Conservation (phyloP, 2,888 invertebrate genomes). For the Zelleria hepariella region DNA sequence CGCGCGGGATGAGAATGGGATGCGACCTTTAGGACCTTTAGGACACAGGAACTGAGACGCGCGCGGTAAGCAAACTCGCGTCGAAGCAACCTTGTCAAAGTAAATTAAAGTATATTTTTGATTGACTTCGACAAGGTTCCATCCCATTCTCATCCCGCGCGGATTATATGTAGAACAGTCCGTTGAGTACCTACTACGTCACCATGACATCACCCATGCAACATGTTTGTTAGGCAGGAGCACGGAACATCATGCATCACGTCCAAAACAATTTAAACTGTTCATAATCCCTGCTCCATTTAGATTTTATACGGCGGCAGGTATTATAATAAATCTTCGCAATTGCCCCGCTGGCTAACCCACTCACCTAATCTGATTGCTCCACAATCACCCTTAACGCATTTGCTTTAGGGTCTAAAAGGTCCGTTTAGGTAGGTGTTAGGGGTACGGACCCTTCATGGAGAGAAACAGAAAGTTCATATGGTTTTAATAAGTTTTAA, state of each 20-base stretch:
- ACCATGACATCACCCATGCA: no score
- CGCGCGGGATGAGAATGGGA: no score
- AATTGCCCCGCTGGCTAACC: conserved; percentile 40
- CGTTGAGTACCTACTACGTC: no score
- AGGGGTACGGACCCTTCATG: neutral
- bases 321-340: conserved; percentile 61
- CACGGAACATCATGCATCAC: neutral
- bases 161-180: no score
- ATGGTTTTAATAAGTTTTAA: no score
- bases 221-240: neutral
- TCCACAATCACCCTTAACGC: neutral
- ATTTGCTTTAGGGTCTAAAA: neutral
- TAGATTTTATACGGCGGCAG: conserved; percentile 40
- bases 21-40: no score
- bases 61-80: no score
- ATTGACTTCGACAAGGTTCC: no score
- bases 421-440: neutral
- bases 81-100: no score
- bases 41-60: no score
- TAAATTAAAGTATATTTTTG: no score
- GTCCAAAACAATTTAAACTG: neutral
- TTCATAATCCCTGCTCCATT: neutral
- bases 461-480: neutral
- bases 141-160: no score
- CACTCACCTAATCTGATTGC: conserved; percentile 20